Evolutionary conservation across 2,113 vertebrate species (phyloP).

Genomic region (Pedionomus torquatus): DNA sequence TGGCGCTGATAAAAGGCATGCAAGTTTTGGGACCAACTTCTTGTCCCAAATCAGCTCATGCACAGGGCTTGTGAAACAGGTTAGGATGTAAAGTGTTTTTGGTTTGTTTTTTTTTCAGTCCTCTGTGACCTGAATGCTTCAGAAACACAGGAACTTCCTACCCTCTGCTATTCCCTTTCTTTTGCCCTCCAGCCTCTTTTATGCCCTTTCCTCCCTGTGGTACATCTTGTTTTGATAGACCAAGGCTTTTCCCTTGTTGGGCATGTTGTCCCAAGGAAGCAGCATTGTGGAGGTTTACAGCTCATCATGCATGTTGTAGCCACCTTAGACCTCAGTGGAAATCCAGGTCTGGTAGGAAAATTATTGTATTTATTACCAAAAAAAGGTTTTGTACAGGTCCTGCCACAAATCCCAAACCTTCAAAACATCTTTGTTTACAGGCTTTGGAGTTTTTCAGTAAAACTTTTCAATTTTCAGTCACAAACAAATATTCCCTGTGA

Average conservation of each 20-base stretch:
- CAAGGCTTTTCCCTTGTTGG: neutral
- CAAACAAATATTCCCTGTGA: neutral
- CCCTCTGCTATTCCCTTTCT: neutral
- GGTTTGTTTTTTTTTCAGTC: neutral
- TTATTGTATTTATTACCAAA: neutral
- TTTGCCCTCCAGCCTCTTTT: neutral
- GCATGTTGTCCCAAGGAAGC: neutral
- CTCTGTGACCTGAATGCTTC: neutral
- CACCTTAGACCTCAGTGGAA: neutral
- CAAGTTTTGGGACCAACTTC: neutral
- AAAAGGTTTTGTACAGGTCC: neutral
- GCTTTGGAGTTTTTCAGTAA: neutral
- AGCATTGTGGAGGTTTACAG: neutral
- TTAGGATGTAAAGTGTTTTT: neutral
- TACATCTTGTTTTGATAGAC: neutral
- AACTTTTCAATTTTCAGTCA: neutral
- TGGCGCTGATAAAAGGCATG: neutral
- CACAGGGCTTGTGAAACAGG: neutral
- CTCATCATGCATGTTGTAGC: neutral
- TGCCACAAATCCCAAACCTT: neutral
- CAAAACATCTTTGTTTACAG: neutral
- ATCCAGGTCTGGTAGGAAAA: neutral
- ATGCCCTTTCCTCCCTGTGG: neutral
- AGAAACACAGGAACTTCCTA: neutral
- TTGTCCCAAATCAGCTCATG: neutral